phyloP scores from a whole-genome alignment of 2,113 vertebrate species.

The Thunnus thynnus region DNA sequence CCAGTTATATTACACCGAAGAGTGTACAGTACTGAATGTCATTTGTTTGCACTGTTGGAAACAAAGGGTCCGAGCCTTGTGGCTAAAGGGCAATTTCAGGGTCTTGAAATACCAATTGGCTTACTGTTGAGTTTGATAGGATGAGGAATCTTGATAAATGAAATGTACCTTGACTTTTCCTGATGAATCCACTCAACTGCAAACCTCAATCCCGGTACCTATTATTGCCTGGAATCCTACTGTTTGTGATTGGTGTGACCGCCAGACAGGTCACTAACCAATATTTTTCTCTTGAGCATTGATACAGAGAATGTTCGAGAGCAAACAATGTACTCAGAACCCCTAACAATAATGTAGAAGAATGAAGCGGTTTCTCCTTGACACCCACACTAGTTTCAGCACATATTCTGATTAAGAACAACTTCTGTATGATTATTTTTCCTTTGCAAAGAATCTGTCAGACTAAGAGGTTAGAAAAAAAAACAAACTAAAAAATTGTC shows the following conservation, averaged over 20 bases:
- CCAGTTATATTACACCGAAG: slow-evolving; percentile 5
- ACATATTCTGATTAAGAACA: slow-evolving; percentile 1
- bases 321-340: slow-evolving; percentile 35
- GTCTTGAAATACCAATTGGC: slow-evolving; percentile 66
- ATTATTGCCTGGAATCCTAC: slow-evolving; percentile 62
- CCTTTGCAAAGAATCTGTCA: neutral
- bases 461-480: neutral
- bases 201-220: slow-evolving; percentile 50
- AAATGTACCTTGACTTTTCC: slow-evolving; percentile 77
- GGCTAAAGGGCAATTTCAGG: slow-evolving; percentile 66
- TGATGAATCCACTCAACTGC: slow-evolving; percentile 78
- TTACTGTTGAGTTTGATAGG: slow-evolving; percentile 71
- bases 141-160: slow-evolving; percentile 73
- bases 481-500: too few relatives aligned
- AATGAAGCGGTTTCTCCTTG: slow-evolving; percentile 51
- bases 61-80: slow-evolving; percentile 42
- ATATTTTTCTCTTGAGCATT: slow-evolving; percentile 48
- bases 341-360: slow-evolving; percentile 15
- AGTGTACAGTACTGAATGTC: neutral
- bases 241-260: slow-evolving; percentile 65
- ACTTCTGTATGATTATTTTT: slow-evolving; percentile 2
- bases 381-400: slow-evolving; percentile 1
- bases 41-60: neutral
- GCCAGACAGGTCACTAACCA: slow-evolving; percentile 69
- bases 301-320: slow-evolving; percentile 21